Base-by-base conservation (phyloP, 2,888 invertebrate genomes). In the Lysandra bellargus region DNA sequence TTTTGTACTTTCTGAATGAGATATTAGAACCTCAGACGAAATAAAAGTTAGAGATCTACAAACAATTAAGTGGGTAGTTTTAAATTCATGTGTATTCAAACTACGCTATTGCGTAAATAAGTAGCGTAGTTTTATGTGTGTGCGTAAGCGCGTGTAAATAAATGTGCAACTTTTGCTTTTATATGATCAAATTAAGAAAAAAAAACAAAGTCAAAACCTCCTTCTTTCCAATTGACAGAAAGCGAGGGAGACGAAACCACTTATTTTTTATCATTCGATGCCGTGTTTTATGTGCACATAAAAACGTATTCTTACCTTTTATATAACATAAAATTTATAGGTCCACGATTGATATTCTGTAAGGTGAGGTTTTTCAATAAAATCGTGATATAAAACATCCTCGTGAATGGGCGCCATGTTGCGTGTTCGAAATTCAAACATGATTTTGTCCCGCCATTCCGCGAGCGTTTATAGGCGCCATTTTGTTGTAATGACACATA, bases 291-390 rank as follows among this genome's bases (percentile, higher is more conserved):
- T 44, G 44, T 12, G 75, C 14, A 23, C 49, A 49, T 75, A 23
- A 44, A 75, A 44, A 69, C 33, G 69, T 69, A 69, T 69, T 37
- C 37, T 69, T 44, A 49, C 75, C 75, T 69, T 69, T 69, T 69
- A 23, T 44, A 23, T 12, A 44, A n/a, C 75, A 75, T 44, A 75
- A 75, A 75, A 49, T 23, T 69, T 69, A 69, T 49, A 75, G 12
- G 49, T 23, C 75, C 44, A 30, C 75, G 75, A 75, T 75, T 75
- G 75, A 75, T 75, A 75, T 44, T 75, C 75, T 23, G 23, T 49
- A 5, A n/a, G 33, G 69, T 69, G 69, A 33, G 69, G 49, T 23
- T 75, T 75, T 75, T 37, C 75, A 75, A 75, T 75, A 75, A 75
- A 75, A 75, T 23, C 49, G n/a, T 9, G 44, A 75, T 30, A 75